These are phyloP conservation scores for Pelagia noctiluca DNA, from an alignment of 30 jellyfish, hydroid and myxozoan genomes.

Conservation along the genomic window DNA sequence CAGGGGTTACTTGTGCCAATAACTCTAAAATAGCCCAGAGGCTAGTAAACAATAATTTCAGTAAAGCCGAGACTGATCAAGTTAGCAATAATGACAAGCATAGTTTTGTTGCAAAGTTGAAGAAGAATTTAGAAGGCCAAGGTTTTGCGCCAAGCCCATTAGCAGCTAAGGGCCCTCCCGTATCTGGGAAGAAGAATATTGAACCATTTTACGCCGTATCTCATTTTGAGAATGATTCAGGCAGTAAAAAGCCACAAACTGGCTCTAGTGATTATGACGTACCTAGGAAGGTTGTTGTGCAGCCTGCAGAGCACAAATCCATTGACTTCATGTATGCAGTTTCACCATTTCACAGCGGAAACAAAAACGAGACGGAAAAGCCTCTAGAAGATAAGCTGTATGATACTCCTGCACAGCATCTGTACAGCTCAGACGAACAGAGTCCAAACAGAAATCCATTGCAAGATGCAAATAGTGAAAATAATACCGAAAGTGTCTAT, in stretches of 20 bases:
- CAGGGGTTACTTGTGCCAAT: background rate
- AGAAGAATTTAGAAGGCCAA: constrained; percentile 48
- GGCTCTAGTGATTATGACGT: constrained; percentile 60
- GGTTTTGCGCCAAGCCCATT: background rate
- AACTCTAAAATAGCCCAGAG: background rate
- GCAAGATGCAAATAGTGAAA: too few species aligned
- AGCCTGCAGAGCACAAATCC: constrained; percentile 24
- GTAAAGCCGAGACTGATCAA: background rate
- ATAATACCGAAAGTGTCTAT: background rate
- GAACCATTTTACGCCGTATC: constrained; percentile 67
- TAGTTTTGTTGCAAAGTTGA: constrained; percentile 59
- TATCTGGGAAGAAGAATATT: constrained; percentile 33
- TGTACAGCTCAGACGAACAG: too few species aligned
- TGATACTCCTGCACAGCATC: constrained; percentile 39
- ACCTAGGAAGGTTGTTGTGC: constrained; percentile 29
- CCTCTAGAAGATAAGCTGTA: constrained; percentile 29
- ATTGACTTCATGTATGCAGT: constrained; percentile 56
- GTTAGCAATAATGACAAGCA: constrained; percentile 28
- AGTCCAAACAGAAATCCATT: too few species aligned
- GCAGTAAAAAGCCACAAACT: constrained; percentile 17
- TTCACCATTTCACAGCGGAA: constrained; percentile 67
- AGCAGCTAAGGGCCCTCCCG: constrained; percentile 1
- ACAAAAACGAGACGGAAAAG: constrained; percentile 6
- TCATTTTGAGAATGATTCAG: constrained; percentile 20
- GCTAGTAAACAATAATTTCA: background rate